Percentiles rank a stretch among this genome's conserved stretches.
Conservation (phyloP, 2,797 vertebrate genomes). For the Anguilla marmorata region DNA sequence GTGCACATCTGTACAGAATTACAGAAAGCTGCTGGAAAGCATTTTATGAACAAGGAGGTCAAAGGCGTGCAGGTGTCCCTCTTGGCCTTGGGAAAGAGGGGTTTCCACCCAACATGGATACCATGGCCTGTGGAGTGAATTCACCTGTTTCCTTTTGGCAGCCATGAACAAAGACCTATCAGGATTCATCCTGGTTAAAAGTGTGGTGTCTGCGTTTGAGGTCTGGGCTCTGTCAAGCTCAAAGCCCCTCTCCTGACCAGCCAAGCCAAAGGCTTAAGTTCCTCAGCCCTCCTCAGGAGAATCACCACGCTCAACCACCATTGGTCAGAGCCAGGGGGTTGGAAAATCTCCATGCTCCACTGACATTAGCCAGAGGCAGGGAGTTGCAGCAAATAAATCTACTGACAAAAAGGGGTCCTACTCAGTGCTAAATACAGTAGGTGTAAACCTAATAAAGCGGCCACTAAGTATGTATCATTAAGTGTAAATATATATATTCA, state of each 20-base stretch:
- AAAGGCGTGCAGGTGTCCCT: neutral
- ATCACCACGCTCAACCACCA: neutral
- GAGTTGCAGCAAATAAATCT: too few species aligned
- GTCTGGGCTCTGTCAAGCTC: neutral
- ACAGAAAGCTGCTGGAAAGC: neutral
- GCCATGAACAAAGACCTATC: neutral
- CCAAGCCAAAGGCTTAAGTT: neutral
- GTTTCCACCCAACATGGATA: neutral
- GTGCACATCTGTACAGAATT: neutral
- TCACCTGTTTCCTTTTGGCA: neutral
- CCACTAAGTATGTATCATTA: too few species aligned
- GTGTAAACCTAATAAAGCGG: too few species aligned
- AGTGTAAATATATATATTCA: too few species aligned
- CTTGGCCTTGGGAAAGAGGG: neutral
- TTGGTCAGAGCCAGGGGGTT: neutral
- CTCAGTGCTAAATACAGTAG: too few species aligned
- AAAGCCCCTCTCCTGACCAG: neutral
- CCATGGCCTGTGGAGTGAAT: neutral
- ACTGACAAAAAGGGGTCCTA: too few species aligned
- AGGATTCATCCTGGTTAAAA: neutral
- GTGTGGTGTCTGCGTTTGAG: neutral
- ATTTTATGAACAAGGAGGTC: slow-evolving; percentile 4
- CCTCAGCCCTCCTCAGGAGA: neutral
- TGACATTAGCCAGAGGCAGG: neutral
- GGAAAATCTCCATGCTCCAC: neutral